These are phyloP conservation scores for Drosophila anomalata DNA, from an alignment of 2,888 invertebrate genomes.

Conservation along the genomic window DNA sequence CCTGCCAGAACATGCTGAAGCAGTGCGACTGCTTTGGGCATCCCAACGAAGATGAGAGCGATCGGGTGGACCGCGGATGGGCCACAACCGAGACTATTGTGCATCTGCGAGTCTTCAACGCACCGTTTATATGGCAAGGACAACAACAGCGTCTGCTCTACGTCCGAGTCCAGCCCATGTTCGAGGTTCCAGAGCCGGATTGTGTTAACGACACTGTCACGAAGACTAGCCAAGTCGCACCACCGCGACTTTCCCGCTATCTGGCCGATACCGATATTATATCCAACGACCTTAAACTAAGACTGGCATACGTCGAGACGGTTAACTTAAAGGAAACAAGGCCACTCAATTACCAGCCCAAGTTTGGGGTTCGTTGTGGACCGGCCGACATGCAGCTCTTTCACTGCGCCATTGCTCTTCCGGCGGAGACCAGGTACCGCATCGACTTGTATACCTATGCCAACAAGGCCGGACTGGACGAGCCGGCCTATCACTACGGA, in stretches of 20 bases:
- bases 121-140: conserved; percentile 89
- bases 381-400: conserved; percentile 90
- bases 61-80: conserved; percentile 91
- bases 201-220: no score
- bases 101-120: conserved; percentile 91
- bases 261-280: conserved; percentile 69
- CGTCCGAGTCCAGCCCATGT: conserved; percentile 90
- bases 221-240: no score
- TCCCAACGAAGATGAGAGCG: conserved; percentile 85
- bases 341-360: conserved; percentile 86
- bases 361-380: conserved; percentile 90
- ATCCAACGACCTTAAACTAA: conserved; percentile 12
- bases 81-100: conserved; percentile 91
- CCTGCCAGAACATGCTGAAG: conserved; percentile 84
- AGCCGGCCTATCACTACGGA: conserved; percentile 92
- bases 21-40: conserved; percentile 87
- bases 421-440: conserved; percentile 90
- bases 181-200: conserved; percentile 83
- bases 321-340: conserved; percentile 86
- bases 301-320: conserved; percentile 86
- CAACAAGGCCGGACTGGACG: conserved; percentile 86
- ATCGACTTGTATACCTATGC: conserved; percentile 92
- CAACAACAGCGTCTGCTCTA: conserved; percentile 87
- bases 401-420: conserved; percentile 89
- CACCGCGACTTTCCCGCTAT: conserved; percentile 66